Evolutionary conservation across 2,797 vertebrate species (phyloP), one percentile per base, ranked within the genome.

Genomic region (Phataginus tetradactyla): DNA sequence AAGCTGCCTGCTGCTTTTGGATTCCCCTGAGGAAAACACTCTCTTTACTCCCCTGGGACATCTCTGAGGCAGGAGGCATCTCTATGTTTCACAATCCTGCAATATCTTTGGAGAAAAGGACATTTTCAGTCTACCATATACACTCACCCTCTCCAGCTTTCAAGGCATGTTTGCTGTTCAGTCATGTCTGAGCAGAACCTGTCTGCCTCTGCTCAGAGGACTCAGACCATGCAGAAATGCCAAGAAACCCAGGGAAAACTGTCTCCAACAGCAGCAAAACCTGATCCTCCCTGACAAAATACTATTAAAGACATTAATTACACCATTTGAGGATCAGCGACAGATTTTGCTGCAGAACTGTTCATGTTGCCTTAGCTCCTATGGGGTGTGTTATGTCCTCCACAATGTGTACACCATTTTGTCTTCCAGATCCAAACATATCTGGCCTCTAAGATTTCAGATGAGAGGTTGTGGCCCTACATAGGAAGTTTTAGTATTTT

Each of bases 321-420:
- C 23, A 53, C 71, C 51, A 42, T 53, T 34, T 34, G 53, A 94
- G 42, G 34, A 29, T 17, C 61, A 15, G 27, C 39, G 39, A 27
- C 20, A 68, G 5, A 27, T 77, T 75, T 27, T 75, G 78, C 86
- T 68, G 21, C 34, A 83, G n/a, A 66, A 75, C 21, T 32, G n/a
- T 61, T 75, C n/a, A 0, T 4, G 27, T 27, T 3, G 1, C 29
- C 34, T 78, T 53, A 3, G n/a, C 5, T n/a, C 42, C 15, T 2
- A 14, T 7, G 45, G 61, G 10, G 49, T 55, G 4, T 51, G 23
- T 45, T 51, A 27, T 7, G 11, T 10, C 17, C 45, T 27, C 20
- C 32, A 18, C 13, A 1, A 13, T 42, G 7, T 29, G 18, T 39
- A 49, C 5, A 23, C 32, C n/a, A 27, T 59, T 66, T 90, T 29